Evolutionary conservation across 1,140 invertebrate species (phyloP).

Genomic region (Camponotus pennsylvanicus): DNA sequence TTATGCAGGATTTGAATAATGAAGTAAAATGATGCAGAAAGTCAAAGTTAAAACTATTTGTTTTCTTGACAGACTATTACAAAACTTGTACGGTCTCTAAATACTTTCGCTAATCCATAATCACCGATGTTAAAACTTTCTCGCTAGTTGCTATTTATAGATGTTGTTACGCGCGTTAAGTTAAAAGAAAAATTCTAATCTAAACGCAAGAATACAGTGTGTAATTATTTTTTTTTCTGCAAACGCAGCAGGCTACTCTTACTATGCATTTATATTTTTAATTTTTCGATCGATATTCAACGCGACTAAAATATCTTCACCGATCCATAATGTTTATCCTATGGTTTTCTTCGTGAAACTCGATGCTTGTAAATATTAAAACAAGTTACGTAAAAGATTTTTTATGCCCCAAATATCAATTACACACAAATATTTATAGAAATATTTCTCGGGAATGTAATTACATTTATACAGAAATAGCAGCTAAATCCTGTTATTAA

Average conservation of each 20-base stretch:
- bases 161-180: neutral
- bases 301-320: neutral
- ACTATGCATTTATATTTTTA: constrained; percentile 4
- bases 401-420: neutral
- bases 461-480: neutral
- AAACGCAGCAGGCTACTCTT: neutral
- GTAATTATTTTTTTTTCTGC: neutral
- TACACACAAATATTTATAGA: neutral
- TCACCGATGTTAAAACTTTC: constrained; percentile 30
- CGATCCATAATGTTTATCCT: neutral
- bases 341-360: neutral
- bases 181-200: neutral
- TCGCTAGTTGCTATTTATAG: neutral
- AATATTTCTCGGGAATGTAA: neutral
- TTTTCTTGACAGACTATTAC: neutral
- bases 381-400: neutral
- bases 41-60: neutral
- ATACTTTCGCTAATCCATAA: constrained; percentile 23
- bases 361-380: neutral
- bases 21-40: neutral
- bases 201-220: neutral
- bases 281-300: neutral
- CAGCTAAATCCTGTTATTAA: constrained; percentile 27
- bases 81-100: neutral
- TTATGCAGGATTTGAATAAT: neutral